These are phyloP conservation scores for Palythoa grandis DNA, from an alignment of 92 coral and sea anemone species.

Conservation along the genomic window DNA sequence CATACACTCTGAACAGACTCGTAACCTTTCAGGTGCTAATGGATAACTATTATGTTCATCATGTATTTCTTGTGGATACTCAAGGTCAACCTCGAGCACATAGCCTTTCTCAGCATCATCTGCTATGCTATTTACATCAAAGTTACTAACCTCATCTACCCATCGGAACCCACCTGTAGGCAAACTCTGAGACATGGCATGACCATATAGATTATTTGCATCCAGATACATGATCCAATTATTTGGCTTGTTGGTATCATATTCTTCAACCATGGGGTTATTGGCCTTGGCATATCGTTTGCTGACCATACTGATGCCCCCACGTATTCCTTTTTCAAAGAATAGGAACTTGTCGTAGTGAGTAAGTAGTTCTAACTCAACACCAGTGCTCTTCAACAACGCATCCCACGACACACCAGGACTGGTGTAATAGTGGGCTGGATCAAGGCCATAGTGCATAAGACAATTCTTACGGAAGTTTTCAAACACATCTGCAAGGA, in stretches of 20 bases:
- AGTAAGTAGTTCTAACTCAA: not conserved
- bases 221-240: not conserved
- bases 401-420: slow-evolving; percentile 9
- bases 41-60: not conserved
- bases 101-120: not conserved
- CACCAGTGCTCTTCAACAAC: not conserved
- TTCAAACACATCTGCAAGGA: not conserved
- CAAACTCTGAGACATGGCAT: not conserved
- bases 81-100: not conserved
- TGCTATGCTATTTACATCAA: not conserved
- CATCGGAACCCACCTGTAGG: slow-evolving; percentile 14
- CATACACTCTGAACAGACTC: not conserved
- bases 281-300: slow-evolving; percentile 1
- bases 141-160: not conserved
- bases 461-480: not conserved
- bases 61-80: not conserved
- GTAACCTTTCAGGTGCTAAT: not conserved
- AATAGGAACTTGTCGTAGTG: not conserved
- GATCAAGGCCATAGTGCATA: not conserved
- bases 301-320: not conserved
- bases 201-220: slow-evolving; percentile 2
- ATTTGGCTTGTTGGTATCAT: not conserved
- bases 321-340: not conserved
- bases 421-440: not conserved
- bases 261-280: slow-evolving; percentile 10